Evolutionary conservation across 2,888 invertebrate species (phyloP), one percentile per base, ranked within the genome.

Genomic region (Phyllotreta striolata): DNA sequence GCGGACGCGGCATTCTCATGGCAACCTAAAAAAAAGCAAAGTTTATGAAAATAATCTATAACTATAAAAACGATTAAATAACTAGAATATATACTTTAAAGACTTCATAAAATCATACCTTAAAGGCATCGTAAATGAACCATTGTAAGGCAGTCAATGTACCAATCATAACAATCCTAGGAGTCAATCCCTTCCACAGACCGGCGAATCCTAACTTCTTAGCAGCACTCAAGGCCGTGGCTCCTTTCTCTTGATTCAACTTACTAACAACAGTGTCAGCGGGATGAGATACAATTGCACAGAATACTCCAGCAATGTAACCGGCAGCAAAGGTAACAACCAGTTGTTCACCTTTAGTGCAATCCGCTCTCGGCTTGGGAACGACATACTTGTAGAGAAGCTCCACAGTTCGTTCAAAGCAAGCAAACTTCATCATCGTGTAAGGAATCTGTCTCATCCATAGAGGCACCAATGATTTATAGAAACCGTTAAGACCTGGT

Each of bases 351-450:
- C 88, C 86, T 85, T 99, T 98, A 35, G 89, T 83, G 85, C 98
- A 98, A 47, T 96, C 90, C 39, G 87, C 87, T 73, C 98, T 89
- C 64, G 97, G 96, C 82, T 97, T 98, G 43, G 98, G 98, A 63
- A 98, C 97, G 67, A 96, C 95, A 80, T 87, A 84, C 83, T 74
- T 76, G 85, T 99, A 99, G 49, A 99, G 83, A 63, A 95, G 84
- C 81, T 98, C 98, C 40, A 98, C 88, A 9, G 98, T 99, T 80
- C 93, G 89, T 83, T 98, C 98, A 83, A 98, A 99, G 85, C 97
- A 98, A 73, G 98, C 96, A 82, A 98, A 98, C 86, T 98, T 99
- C 98, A 98, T 98, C 98, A 99, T 99, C 72, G 98, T 98, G 88
- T 99, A 98, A 0, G 98, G 98, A 80, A 99, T 99, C 86, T 99